A percentile compares a stretch with the other conserved stretches of the same genome.
These are phyloP conservation scores for Chanos chanos DNA, from an alignment of 2,797 vertebrate species.

Conservation along the genomic window DNA sequence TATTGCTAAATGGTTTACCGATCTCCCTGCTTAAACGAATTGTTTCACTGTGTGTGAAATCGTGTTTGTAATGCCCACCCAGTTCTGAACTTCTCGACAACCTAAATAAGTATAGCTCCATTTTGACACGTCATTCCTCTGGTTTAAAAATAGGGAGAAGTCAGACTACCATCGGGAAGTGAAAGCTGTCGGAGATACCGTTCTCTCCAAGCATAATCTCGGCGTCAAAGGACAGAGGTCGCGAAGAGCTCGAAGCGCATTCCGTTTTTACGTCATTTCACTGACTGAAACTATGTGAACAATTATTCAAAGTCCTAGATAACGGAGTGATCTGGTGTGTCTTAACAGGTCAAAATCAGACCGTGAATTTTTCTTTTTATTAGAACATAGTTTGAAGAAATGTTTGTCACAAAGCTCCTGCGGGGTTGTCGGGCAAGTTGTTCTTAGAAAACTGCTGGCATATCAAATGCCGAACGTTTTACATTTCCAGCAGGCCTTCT, in stretches of 20 bases:
- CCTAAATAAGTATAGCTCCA: slow-evolving; percentile 35
- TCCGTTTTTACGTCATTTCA: not conserved
- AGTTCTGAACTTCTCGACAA: too few relatives aligned
- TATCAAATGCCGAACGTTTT: too few relatives aligned
- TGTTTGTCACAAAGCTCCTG: too few relatives aligned
- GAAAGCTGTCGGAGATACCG: slow-evolving; percentile 4
- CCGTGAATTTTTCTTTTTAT: not conserved
- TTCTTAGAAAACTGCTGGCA: too few relatives aligned
- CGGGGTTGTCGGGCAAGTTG: too few relatives aligned
- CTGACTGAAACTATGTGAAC: not conserved
- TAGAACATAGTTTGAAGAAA: too few relatives aligned
- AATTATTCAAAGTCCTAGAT: not conserved
- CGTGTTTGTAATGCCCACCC: too few relatives aligned
- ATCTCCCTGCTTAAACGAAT: too few relatives aligned
- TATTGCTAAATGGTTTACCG: too few relatives aligned
- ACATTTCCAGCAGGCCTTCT: too few relatives aligned
- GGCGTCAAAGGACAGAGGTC: slow-evolving; percentile 1
- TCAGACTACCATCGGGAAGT: slow-evolving; percentile 6
- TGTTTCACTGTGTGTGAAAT: too few relatives aligned
- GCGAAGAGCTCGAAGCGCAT: not conserved
- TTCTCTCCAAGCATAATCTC: not conserved
- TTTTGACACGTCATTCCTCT: slow-evolving; percentile 37
- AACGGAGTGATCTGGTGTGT: not conserved
- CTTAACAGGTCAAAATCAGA: not conserved
- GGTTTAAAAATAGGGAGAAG: slow-evolving; percentile 41